Evolutionary conservation across 2,797 vertebrate species (phyloP), one percentile per base, ranked within the genome.

Genomic region (Nannoperca obscura): DNA sequence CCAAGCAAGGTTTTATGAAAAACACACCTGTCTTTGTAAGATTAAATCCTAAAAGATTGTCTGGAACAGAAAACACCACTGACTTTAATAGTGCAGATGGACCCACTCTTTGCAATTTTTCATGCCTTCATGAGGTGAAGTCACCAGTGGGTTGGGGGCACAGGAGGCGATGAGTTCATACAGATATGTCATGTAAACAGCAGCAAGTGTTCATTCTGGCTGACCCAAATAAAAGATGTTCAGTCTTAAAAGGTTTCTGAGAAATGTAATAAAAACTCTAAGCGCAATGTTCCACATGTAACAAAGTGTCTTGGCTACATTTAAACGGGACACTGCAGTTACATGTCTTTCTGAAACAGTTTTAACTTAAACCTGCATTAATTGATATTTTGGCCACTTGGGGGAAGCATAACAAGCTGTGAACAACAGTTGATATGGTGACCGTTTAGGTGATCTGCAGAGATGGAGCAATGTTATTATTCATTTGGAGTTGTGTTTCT

Each of bases 11-110:
- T n/a, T 62, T 44, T 36, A 76, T 55, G 46, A 0, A 54, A 79
- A 50, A 62, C 49, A 62, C 34, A 62, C n/a, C 73, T 14, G 69
- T 61, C 64, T 61, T 36, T 32, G 1, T 15, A 36, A 47, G 61
- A 71, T 66, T 57, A 53, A 55, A 72, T 74, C 66, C 36, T 38
- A 38, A 70, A 82, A 70, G 68, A 62, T 38, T 46, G 27, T 40
- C 66, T 14, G 9, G 52, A 63, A 83, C 7, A 24, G 34, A 66
- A 72, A 81, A 67, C 52, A 52, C 32, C 52, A n/a, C 64, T 7
- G 11, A n/a, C 57, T 71, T 50, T 52, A 49, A 77, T 24, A 53
- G 38, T 54, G 24, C 68, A 64, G 42, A 59, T 65, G 47, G 53
- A 74, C 9, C 34, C 5, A 24, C 22, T 30, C 27, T 57, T 38